phyloP scores from a whole-genome alignment of 2,797 vertebrate genomes.

The Lindbergichthys nudifrons region DNA sequence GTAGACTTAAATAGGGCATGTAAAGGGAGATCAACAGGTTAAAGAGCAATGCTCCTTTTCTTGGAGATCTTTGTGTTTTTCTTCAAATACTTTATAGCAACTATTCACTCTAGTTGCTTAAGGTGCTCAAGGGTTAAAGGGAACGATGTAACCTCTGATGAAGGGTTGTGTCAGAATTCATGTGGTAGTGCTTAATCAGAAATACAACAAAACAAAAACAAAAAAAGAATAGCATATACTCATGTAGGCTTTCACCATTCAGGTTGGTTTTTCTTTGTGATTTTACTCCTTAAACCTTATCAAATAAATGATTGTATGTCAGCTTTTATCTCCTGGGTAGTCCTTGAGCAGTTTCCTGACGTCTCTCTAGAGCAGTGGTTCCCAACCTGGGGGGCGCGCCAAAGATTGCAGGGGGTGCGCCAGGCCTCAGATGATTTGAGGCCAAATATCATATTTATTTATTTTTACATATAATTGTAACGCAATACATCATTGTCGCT shows the following conservation, averaged over 20 bases:
- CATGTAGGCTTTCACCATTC: constrained; percentile 27
- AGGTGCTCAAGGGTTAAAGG: background rate
- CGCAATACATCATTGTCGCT: too few relatives aligned
- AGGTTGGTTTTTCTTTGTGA: constrained; percentile 1
- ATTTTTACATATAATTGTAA: too few relatives aligned
- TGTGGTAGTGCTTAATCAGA: background rate
- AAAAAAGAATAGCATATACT: background rate
- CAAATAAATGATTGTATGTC: background rate
- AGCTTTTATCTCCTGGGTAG: constrained; percentile 12
- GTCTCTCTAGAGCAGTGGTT: too few relatives aligned
- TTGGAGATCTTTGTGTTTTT: background rate
- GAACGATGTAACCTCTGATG: background rate
- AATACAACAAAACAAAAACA: background rate
- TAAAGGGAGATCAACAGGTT: too few relatives aligned
- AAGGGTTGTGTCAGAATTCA: background rate
- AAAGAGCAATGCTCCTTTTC: background rate
- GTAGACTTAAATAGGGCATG: background rate
- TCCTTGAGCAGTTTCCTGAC: constrained; percentile 3
- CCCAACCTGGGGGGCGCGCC: too few relatives aligned
- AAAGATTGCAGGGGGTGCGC: too few relatives aligned
- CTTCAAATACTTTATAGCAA: background rate
- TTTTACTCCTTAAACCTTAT: background rate
- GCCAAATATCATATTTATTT: too few relatives aligned
- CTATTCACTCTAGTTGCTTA: background rate
- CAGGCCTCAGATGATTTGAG: too few relatives aligned